Base-by-base conservation (phyloP, 2,888 invertebrate genomes). In the Vandiemenella viatica region DNA sequence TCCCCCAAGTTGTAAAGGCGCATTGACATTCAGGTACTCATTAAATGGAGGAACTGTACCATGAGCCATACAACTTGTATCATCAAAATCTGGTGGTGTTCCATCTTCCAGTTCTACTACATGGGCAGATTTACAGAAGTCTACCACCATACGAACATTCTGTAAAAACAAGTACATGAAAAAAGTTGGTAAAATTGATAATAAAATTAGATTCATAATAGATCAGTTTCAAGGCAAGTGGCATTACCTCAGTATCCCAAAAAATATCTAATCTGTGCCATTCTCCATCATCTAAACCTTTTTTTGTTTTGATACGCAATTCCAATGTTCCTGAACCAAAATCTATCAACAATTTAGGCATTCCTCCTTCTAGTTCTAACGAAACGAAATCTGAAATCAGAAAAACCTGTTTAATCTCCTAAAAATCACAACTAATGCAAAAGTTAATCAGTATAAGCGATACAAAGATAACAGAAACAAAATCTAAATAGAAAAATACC, bases 231-330 rank as follows among this genome's bases (percentile, higher is more conserved):
- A 43, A 43, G 19, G 22, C 15, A 37, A 42, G 22, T 20, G 15
- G 41, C 21, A 17, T 37, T 53, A 72, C 73, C 67, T 95, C 93
- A 4, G 90, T 89, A 58, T 89, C 84, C 89, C 93, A 95, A 64
- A 92, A 92, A 56, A 99, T 79, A 63, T 96, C 96, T 50, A 98
- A 72, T 50, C 91, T 77, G 68, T 99, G 98, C 97, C 98, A 98
- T 65, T 91, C 88, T 5, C 96, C 97, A 63, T 99, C 97, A 63
- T 92, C 89, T 53, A 95, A 70, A 0, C 83, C 80, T 63, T 83
- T 82, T 61, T 87, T 85, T 0, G 87, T 86, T 67, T 86, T 85
- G 0, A 89, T 85, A 62, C 83, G 76, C 45, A 87, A 68, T 65
- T 90, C 92, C 55, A 89, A 70, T 0, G 92, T 91, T 19, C 95